Evolutionary conservation across 1,140 invertebrate genomes (phyloP).

Genomic region (Tribolium castaneum): DNA sequence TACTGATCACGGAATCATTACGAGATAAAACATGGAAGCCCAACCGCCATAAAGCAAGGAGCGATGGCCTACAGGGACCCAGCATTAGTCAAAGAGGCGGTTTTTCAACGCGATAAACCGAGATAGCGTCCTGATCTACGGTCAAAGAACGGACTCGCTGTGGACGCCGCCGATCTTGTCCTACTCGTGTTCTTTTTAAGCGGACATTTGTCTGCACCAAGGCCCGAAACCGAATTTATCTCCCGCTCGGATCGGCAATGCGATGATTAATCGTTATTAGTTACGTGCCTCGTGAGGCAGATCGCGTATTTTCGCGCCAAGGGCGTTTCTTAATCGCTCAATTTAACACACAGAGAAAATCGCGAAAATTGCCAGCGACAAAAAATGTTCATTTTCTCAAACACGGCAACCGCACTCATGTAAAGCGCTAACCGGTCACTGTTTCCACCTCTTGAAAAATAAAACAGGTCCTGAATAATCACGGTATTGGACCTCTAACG

Average conservation of each 20-base stretch:
- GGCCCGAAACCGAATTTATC: constrained; percentile 8
- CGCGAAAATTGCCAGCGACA: too few species aligned
- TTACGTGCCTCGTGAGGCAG: constrained; percentile 6
- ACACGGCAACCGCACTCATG: not conserved
- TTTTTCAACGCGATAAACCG: constrained; percentile 38
- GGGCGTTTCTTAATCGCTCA: not conserved
- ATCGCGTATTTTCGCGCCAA: not conserved
- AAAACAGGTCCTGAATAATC: not conserved
- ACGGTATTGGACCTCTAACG: not conserved
- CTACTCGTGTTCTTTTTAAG: constrained; percentile 14
- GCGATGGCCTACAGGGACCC: constrained; percentile 40
- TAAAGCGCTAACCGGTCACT: not conserved
- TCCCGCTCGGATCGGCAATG: not conserved
- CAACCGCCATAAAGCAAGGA: constrained; percentile 35
- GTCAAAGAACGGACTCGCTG: constrained; percentile 8
- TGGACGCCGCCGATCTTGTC: constrained; percentile 10
- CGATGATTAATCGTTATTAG: constrained; percentile 33
- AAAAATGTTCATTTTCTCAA: too few species aligned
- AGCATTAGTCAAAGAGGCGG: constrained; percentile 51
- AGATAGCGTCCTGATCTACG: constrained; percentile 42
- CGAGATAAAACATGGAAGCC: constrained; percentile 42
- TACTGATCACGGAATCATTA: constrained; percentile 52
- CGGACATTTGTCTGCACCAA: constrained; percentile 2
- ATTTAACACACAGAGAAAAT: not conserved
- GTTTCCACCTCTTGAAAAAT: not conserved